These are phyloP conservation scores for Himalopsyche kuldschensis DNA, from an alignment of 2,888 invertebrate species.

Conservation along the genomic window DNA sequence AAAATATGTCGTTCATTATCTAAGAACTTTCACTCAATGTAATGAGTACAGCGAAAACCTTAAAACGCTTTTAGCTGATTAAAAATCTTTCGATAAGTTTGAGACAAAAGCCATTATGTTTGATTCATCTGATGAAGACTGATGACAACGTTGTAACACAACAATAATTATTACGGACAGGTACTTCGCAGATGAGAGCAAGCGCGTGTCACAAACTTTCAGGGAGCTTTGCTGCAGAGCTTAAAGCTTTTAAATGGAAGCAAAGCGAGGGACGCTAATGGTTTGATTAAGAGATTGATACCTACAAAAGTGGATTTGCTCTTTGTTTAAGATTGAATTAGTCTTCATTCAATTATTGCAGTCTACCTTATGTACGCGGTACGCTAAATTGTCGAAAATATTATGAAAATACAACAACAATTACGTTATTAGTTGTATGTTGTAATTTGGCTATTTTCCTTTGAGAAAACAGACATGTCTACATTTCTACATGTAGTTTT, in stretches of 20 bases:
- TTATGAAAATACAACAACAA: no score
- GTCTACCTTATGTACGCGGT: no score
- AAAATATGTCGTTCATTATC: neutral
- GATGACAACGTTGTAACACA: constrained; percentile 32
- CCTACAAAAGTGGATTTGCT: constrained; percentile 16
- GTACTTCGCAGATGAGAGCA: constrained; percentile 9
- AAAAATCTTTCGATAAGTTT: constrained; percentile 26
- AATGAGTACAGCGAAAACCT: neutral
- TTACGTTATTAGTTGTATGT: no score
- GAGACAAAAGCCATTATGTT: constrained; percentile 38
- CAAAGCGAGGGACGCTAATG: constrained; percentile 50
- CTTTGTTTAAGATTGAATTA: neutral
- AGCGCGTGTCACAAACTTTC: neutral
- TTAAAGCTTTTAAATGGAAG: constrained; percentile 34
- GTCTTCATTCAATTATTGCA: neutral
- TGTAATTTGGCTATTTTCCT: no score
- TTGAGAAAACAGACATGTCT: no score
- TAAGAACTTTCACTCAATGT: neutral
- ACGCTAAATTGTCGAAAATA: neutral
- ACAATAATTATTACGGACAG: constrained; percentile 37
- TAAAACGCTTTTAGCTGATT: constrained; percentile 36
- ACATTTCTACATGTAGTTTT: no score
- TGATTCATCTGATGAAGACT: constrained; percentile 38
- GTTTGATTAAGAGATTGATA: constrained; percentile 54
- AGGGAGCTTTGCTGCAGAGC: constrained; percentile 12